Evolutionary conservation across 2,113 vertebrate genomes (phyloP), one percentile per base, ranked within the genome.

Genomic region (Cyprinodon variegatus): DNA sequence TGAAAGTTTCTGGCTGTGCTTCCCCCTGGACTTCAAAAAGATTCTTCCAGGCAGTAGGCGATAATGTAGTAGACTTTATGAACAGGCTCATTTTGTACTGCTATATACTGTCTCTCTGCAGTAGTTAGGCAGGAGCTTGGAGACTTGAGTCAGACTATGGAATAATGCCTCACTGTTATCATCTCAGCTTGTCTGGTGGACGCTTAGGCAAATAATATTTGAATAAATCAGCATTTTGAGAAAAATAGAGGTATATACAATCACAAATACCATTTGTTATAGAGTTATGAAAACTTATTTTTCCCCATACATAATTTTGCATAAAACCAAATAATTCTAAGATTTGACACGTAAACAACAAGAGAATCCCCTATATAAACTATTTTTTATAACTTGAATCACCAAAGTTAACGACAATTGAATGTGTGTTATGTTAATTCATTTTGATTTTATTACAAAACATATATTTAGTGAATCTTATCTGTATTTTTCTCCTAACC

Each of bases 31-130:
- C 61, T 53, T 79, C 45, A 68, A 41, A 68, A 48, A 85, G 71
- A 64, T 22, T 72, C 57, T 38, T 39, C 72, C 65, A 76, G 71
- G 66, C 75, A 63, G 29, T 7, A 20, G 79, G 77, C 71, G 82
- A 86, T 61, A 78, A 86, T 77, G 72, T 80, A 85, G 63, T 22
- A 74, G 67, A 68, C 57, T 79, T 74, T 70, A 75, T 79, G 69
- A 77, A 71, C 76, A 68, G 29, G 68, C 57, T 83, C 40, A 74
- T 85, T 86, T 53, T 66, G 29, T 73, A 78, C 68, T 73, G 63
- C 78, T 66, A 39, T 65, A 70, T 57, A 73, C 65, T 68, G 70
- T 50, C 40, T 74, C 69, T 41, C 9, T 12, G 59, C 0, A 37
- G 57, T 46, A 15, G 62, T 22, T 70, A 50, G 61, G 63, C 15